Conservation (phyloP, 2,113 vertebrate genomes). For the Amphilophus citrinellus region DNA sequence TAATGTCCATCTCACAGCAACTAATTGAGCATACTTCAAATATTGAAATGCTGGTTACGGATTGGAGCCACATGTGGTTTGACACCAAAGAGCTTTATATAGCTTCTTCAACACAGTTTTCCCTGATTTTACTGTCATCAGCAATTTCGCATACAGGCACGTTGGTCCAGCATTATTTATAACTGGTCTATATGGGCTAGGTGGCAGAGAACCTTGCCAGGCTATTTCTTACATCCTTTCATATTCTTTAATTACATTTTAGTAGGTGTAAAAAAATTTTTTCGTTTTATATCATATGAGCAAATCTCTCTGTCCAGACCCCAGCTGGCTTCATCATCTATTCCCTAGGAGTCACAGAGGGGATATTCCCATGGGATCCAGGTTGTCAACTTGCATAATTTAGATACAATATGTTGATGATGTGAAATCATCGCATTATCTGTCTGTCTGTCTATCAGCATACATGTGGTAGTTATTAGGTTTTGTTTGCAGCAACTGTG, state of each 20-base stretch:
- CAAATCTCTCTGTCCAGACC: conserved; percentile 49
- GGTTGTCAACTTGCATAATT: conserved; percentile 56
- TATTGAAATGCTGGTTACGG: conserved; percentile 25
- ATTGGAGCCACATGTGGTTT: conserved; percentile 45
- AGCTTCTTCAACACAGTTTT: conserved; percentile 61
- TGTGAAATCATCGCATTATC: not conserved
- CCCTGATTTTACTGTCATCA: conserved; percentile 64
- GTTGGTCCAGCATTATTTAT: conserved; percentile 65
- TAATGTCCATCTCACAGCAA: conserved; percentile 16
- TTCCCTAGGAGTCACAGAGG: conserved; percentile 56
- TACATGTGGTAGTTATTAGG: conserved; percentile 64
- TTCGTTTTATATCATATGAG: conserved; percentile 52
- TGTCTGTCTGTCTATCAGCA: conserved; percentile 18
- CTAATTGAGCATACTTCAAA: conserved; percentile 34
- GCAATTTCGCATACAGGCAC: conserved; percentile 46
- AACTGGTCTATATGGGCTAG: conserved; percentile 46
- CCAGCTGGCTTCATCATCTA: conserved; percentile 66
- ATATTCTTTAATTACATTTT: conserved; percentile 23
- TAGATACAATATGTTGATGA: conserved; percentile 32
- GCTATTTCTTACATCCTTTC: not conserved
- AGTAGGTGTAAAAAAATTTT: not conserved
- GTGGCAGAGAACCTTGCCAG: conserved; percentile 26
- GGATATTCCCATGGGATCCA: conserved; percentile 62
- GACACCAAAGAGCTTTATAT: conserved; percentile 68
- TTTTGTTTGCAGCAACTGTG: conserved; percentile 50